Evolutionary conservation across 1,140 invertebrate genomes (phyloP), one percentile per base, ranked within the genome.

Genomic region (Drosophila truncata): DNA sequence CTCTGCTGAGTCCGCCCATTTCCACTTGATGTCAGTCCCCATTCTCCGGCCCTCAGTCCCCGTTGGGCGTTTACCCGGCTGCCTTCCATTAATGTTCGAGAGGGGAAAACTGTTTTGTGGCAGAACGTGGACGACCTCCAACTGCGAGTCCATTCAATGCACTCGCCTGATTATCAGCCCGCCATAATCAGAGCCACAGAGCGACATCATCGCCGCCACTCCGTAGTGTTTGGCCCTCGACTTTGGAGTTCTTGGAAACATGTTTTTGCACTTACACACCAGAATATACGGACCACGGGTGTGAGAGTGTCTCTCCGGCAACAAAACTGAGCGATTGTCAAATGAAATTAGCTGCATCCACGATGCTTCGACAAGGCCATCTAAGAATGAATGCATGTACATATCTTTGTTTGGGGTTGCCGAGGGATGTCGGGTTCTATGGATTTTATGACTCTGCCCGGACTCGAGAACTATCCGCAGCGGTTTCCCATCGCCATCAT

Each of bases 201-300:
- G 72, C 65, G 60, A 67, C 80, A 62, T 73, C 69, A 75, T 57
- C 39, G 57, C 59, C 69, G 55, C 58, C 72, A 46, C 31, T 39
- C 35, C 11, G 74, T 31, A 39, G 25, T 42, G 20, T 31, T 49
- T 35, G 27, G 33, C 27, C 59, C 59, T 33, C 35, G 16, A 33
- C 37, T 50, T 50, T 50, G 18, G 58, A 66, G 67, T 71, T 78
- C 67, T 75, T 80, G 46, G 55, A 64, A 90, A 90, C 85, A 90
- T 82, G 85, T 91, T 90, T 90, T 85, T 85, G 85, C 85, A 90
- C 85, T 90, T 90, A 88, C 77, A 52, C 57, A 39, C 65, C 49
- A 49, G 41, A 66, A 60, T 20, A 44, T 11, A 23, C 31, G 18
- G 49, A 52, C 49, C 31, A 16, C 50, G 14, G 20, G 31, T 35